Evolutionary conservation across 2,888 invertebrate genomes (phyloP).

Genomic region (Tenthredo mesomela): DNA sequence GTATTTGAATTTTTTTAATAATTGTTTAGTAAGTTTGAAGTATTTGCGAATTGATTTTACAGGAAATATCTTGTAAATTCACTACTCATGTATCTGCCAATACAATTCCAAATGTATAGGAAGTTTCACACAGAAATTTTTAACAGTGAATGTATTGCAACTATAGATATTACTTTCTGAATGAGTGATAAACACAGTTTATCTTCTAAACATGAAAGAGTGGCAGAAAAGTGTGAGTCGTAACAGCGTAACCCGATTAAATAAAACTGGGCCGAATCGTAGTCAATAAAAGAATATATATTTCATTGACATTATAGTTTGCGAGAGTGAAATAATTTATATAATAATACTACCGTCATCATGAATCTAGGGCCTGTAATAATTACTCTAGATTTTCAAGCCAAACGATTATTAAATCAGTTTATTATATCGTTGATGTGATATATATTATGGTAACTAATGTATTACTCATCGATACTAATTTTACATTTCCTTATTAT

Average conservation of each 20-base stretch:
- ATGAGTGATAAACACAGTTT: background rate
- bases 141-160: background rate
- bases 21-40: too few species aligned
- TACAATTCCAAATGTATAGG: too few species aligned
- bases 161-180: background rate
- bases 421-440: background rate
- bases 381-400: background rate
- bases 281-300: constrained; percentile 19
- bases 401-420: background rate
- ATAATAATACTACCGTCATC: background rate
- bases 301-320: background rate
- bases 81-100: too few species aligned
- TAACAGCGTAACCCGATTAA: constrained; percentile 18
- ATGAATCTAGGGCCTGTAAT: background rate
- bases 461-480: background rate
- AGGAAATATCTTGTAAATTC: too few species aligned
- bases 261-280: background rate
- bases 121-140: too few species aligned
- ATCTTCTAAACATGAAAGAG: background rate
- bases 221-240: background rate
- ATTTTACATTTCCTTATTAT: background rate
- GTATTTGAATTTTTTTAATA: too few species aligned
- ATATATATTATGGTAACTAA: background rate
- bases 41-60: too few species aligned
- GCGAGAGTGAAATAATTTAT: background rate